Conservation (phyloP, 2,797 vertebrate genomes). For the Sebastes nivosus region DNA sequence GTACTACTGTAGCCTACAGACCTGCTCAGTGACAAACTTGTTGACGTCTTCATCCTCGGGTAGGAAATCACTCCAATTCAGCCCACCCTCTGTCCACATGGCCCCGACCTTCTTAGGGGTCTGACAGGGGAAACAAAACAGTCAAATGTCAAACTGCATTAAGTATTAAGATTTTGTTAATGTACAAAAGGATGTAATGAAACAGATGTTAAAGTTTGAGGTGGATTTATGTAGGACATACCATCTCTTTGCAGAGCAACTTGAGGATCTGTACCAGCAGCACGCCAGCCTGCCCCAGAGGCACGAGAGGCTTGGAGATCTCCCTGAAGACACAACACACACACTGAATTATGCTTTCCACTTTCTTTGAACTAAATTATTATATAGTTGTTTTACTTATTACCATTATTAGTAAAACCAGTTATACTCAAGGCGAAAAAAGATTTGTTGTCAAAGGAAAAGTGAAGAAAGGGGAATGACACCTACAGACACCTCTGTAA, state of each 20-base stretch:
- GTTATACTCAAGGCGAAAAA: not conserved
- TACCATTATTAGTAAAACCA: not conserved
- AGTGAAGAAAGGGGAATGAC: not conserved
- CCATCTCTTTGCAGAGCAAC: slow-evolving; percentile 94
- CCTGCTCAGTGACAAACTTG: slow-evolving; percentile 93
- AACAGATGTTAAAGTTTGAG: not conserved
- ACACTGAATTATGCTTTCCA: not conserved
- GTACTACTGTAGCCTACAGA: slow-evolving; percentile 43
- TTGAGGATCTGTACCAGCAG: slow-evolving; percentile 91
- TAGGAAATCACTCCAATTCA: slow-evolving; percentile 95
- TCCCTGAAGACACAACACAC: slow-evolving; percentile 81
- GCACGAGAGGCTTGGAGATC: slow-evolving; percentile 91
- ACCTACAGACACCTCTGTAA: not conserved
- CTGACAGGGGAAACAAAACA: slow-evolving; percentile 71
- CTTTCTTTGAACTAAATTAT: not conserved
- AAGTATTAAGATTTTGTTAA: not conserved
- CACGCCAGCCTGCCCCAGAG: slow-evolving; percentile 89
- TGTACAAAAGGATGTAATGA: not conserved
- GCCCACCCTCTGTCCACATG: slow-evolving; percentile 90
- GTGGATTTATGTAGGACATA: slow-evolving; percentile 67
- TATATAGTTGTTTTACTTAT: not conserved
- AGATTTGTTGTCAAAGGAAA: not conserved
- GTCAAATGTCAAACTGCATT: not conserved
- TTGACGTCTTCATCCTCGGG: slow-evolving; percentile 90
- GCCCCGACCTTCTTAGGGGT: slow-evolving; percentile 91